Percentiles rank a stretch among this genome's conserved stretches.
Evolutionary conservation across 2,888 invertebrate species (phyloP).

Genomic region (Erebia ligea): DNA sequence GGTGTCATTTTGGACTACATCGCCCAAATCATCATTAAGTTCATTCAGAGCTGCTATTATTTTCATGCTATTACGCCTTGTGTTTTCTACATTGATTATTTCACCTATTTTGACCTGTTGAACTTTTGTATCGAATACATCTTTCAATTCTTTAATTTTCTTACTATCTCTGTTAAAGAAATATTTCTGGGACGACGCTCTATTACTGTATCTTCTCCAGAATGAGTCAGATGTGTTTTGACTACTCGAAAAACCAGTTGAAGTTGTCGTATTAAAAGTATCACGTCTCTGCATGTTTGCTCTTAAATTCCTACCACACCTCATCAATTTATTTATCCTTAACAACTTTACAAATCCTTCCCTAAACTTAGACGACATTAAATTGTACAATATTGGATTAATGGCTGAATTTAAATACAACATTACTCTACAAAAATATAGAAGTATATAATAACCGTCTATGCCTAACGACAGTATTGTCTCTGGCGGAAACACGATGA

Average conservation of each 20-base stretch:
- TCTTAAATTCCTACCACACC: conserved; percentile 68
- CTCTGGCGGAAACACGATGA: conserved; percentile 89
- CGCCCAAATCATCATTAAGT: conserved; percentile 51
- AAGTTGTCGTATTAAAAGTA: conserved; percentile 86
- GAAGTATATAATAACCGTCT: conserved; percentile 91
- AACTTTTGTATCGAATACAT: conserved; percentile 51
- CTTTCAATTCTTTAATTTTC: conserved; percentile 59
- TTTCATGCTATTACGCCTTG: conserved; percentile 78
- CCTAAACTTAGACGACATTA: conserved; percentile 96
- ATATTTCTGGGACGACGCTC: conserved; percentile 71
- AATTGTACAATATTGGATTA: conserved; percentile 95
- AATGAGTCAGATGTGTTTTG: conserved; percentile 85
- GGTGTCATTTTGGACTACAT: conserved; percentile 42
- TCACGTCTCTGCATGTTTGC: conserved; percentile 85
- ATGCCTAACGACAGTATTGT: conserved; percentile 87
- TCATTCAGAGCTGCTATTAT: conserved; percentile 72
- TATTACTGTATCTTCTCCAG: conserved; percentile 84
- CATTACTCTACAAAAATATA: conserved; percentile 94
- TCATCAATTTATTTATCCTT: conserved; percentile 72
- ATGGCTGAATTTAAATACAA: conserved; percentile 95
- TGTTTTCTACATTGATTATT: conserved; percentile 74
- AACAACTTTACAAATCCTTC: conserved; percentile 89
- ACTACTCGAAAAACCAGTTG: conserved; percentile 83
- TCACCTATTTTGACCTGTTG: conserved; percentile 72
- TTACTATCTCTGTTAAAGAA: conserved; percentile 67